phyloP scores from a whole-genome alignment of 2,113 vertebrate species.

The Prunella fulvescens region DNA sequence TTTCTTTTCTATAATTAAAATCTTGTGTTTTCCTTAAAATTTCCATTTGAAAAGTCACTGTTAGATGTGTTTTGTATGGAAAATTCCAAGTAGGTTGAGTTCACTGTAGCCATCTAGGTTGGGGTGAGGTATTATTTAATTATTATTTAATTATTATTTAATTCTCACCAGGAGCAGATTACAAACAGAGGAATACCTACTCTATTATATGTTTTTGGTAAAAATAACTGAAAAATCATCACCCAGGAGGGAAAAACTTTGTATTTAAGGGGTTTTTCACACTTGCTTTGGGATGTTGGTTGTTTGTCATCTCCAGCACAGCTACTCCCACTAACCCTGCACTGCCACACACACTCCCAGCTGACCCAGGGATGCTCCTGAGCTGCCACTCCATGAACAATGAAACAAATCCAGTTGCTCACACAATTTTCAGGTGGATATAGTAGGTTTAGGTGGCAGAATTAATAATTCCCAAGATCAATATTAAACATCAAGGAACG shows the following conservation, averaged over 20 bases:
- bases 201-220: background rate
- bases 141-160: background rate
- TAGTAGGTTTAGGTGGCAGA: constrained; percentile 49
- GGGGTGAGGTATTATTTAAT: background rate
- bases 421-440: background rate
- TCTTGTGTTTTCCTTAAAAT: background rate
- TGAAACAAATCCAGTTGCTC: background rate
- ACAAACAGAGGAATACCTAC: background rate
- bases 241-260: background rate
- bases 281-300: background rate
- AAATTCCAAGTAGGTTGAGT: background rate
- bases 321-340: constrained; percentile 68
- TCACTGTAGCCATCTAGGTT: background rate
- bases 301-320: constrained; percentile 2
- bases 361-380: constrained; percentile 18
- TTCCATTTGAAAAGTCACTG: background rate
- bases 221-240: background rate
- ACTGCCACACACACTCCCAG: constrained; percentile 61
- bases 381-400: constrained; percentile 3
- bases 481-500: background rate
- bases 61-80: background rate
- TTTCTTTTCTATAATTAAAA: background rate
- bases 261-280: background rate
- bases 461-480: constrained; percentile 16
- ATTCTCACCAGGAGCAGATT: background rate